Evolutionary conservation across 2,888 invertebrate species (phyloP).

Genomic region (Epinotia ramella): DNA sequence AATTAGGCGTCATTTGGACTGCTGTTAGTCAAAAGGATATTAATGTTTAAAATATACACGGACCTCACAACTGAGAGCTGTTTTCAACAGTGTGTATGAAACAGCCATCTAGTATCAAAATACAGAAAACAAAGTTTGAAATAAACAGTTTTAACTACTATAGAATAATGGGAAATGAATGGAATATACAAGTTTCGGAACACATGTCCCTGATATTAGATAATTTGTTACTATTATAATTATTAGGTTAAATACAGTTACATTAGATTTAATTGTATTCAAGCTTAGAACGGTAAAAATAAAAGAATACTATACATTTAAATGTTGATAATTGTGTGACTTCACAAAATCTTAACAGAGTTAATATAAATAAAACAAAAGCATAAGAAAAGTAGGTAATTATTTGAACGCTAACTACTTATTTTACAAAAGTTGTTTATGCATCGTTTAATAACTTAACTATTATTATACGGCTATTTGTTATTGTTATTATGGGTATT

Average conservation of each 20-base stretch:
- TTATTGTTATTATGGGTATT: conserved; percentile 50
- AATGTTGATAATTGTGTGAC: conserved; percentile 28
- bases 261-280: conserved; percentile 36
- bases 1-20: not conserved
- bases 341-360: conserved; percentile 31
- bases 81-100: conserved; percentile 1
- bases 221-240: conserved; percentile 49
- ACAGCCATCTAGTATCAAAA: conserved; percentile 7
- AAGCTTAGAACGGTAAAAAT: conserved; percentile 40
- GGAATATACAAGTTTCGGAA: conserved; percentile 49
- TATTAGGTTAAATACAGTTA: conserved; percentile 44
- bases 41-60: conserved; percentile 4
- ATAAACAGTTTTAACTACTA: conserved; percentile 44
- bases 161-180: conserved; percentile 46
- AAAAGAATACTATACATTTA: conserved; percentile 29
- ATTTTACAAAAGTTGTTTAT: conserved; percentile 77
- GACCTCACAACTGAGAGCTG: not conserved
- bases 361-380: conserved; percentile 47
- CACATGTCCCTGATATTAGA: conserved; percentile 39
- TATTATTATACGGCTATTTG: conserved; percentile 59
- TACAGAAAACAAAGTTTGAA: conserved; percentile 28
- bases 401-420: conserved; percentile 80
- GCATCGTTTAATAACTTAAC: conserved; percentile 77
- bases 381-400: conserved; percentile 56
- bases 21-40: conserved; percentile 4